Evolutionary conservation across 2,888 invertebrate species (phyloP).

Genomic region (Germaria angustata): DNA sequence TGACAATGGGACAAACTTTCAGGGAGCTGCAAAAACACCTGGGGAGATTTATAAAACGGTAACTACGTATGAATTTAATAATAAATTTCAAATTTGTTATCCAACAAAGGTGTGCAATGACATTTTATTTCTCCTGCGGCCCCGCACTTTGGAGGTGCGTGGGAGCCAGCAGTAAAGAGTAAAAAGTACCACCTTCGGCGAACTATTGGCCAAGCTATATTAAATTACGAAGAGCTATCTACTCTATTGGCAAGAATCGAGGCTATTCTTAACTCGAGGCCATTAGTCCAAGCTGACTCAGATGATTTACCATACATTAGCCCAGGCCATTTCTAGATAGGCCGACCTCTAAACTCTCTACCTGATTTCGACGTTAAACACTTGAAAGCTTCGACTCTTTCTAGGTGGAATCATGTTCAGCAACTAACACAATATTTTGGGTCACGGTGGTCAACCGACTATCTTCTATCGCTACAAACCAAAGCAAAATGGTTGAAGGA

Average conservation of each 20-base stretch:
- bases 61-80: too few species aligned
- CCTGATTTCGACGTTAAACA: neutral
- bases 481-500: conserved; percentile 4
- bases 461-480: neutral
- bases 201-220: neutral
- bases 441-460: conserved; percentile 1
- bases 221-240: conserved; percentile 19
- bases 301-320: conserved; percentile 17
- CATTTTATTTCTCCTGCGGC: conserved; percentile 35
- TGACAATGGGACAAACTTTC: conserved; percentile 61
- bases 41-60: too few species aligned
- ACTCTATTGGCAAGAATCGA: conserved; percentile 38
- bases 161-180: neutral
- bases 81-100: conserved; percentile 22
- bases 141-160: neutral
- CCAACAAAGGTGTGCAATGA: conserved; percentile 30
- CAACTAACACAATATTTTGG: neutral
- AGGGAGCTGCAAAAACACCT: conserved; percentile 28
- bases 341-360: conserved; percentile 12
- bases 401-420: neutral
- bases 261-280: neutral
- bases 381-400: neutral
- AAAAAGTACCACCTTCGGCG: neutral
- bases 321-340: conserved; percentile 18
- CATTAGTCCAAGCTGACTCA: conserved; percentile 22